These are phyloP conservation scores for Cyphomyrmex costatus DNA, from an alignment of 1,140 invertebrate genomes.

Conservation along the genomic window DNA sequence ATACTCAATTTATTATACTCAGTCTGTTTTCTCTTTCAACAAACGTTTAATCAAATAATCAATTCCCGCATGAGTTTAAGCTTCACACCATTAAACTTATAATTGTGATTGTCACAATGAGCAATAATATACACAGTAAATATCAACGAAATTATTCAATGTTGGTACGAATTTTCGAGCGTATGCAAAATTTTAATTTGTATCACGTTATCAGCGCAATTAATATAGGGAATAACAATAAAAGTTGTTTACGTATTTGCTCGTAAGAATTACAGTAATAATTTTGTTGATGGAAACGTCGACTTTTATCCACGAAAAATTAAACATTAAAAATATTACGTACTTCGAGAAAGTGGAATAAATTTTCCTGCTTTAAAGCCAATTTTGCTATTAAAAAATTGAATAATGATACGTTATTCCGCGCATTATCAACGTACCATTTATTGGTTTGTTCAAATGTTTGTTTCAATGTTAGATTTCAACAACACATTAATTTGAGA, in stretches of 20 bases:
- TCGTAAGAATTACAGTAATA: background rate
- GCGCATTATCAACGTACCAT: background rate
- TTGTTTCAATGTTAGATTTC: constrained; percentile 32
- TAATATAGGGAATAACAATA: constrained; percentile 11
- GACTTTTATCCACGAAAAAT: background rate
- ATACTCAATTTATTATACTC: constrained; percentile 15
- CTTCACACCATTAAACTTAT: constrained; percentile 29
- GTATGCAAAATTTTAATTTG: constrained; percentile 43
- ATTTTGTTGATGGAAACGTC: constrained; percentile 8
- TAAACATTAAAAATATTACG: background rate
- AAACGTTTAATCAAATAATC: constrained; percentile 43
- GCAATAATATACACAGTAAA: constrained; percentile 2
- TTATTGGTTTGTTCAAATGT: background rate
- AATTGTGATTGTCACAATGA: constrained; percentile 29
- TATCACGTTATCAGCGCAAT: background rate
- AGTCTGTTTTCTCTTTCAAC: constrained; percentile 32
- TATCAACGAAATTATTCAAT: constrained; percentile 16
- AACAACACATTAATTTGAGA: constrained; percentile 6
- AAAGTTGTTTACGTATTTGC: background rate
- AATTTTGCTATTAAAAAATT: background rate
- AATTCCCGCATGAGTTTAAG: constrained; percentile 26
- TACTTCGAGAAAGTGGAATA: background rate
- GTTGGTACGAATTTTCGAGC: background rate
- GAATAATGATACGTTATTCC: background rate
- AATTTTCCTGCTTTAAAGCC: background rate